These are phyloP conservation scores for Ceratoteleas bidentatus DNA, from an alignment of 1,140 invertebrate species.

Conservation along the genomic window DNA sequence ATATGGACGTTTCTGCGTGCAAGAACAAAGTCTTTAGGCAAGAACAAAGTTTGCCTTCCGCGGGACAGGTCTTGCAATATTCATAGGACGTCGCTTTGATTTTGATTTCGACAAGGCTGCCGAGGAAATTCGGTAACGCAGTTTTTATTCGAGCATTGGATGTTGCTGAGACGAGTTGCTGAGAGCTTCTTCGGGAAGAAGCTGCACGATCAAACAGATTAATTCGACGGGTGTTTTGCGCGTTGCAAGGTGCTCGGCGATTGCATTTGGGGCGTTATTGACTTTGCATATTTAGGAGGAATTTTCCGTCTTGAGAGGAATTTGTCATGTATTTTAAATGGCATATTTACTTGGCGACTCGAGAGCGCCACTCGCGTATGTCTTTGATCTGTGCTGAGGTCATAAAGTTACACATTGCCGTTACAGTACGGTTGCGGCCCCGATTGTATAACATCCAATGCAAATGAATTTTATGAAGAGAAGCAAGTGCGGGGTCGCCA, in stretches of 20 bases:
- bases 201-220: no score
- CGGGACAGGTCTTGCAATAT: no score
- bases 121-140: no score
- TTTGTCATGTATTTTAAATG: constrained; percentile 28
- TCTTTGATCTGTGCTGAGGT: constrained; percentile 32
- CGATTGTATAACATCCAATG: constrained; percentile 20
- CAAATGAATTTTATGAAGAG: constrained; percentile 33
- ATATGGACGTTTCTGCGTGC: constrained; percentile 2
- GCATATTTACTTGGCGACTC: constrained; percentile 27
- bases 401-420: constrained; percentile 31
- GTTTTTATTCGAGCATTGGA: no score
- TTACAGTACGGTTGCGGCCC: constrained; percentile 16
- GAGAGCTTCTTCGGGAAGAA: no score
- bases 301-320: constrained; percentile 6
- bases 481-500: neutral
- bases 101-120: no score
- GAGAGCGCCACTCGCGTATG: constrained; percentile 3
- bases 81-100: no score
- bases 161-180: no score
- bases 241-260: neutral
- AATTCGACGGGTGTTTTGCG: no score
- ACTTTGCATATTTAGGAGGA: constrained; percentile 17
- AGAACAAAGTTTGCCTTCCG: neutral
- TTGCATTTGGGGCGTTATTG: constrained; percentile 2
- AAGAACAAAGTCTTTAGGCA: neutral